phyloP scores from a whole-genome alignment of 2,888 invertebrate genomes.

The Polietes domitor region DNA sequence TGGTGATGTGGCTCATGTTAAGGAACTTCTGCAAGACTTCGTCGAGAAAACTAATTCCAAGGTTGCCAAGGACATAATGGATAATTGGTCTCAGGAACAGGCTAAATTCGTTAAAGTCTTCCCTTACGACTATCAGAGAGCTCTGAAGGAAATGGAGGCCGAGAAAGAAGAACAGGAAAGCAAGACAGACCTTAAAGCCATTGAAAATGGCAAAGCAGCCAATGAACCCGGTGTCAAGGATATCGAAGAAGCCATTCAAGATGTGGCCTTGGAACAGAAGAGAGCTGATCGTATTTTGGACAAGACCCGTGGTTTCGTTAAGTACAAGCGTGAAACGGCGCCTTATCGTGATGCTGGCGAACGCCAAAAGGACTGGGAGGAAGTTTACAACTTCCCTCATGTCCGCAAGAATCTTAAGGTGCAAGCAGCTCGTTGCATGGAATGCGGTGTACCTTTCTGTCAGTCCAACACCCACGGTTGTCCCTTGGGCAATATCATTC shows the following conservation, averaged over 20 bases:
- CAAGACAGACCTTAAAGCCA: constrained; percentile 70
- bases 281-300: constrained; percentile 91
- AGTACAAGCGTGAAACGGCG: constrained; percentile 94
- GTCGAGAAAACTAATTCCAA: constrained; percentile 92
- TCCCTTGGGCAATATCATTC: constrained; percentile 98
- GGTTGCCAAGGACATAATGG: constrained; percentile 89
- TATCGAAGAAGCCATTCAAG: constrained; percentile 94
- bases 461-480: constrained; percentile 96
- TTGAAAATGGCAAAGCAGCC: constrained; percentile 78
- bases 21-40: constrained; percentile 91
- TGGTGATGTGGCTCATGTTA: constrained; percentile 90
- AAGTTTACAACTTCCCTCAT: constrained; percentile 93
- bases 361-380: constrained; percentile 96
- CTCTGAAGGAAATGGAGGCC: constrained; percentile 86
- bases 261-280: constrained; percentile 89
- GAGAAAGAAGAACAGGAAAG: constrained; percentile 76
- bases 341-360: constrained; percentile 93
- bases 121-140: constrained; percentile 97
- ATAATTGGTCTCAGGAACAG: constrained; percentile 89
- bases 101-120: constrained; percentile 96
- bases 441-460: constrained; percentile 99
- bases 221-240: constrained; percentile 85
- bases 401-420: constrained; percentile 94
- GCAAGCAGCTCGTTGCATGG: constrained; percentile 98
- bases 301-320: constrained; percentile 95